phyloP scores from a whole-genome alignment of 2,888 invertebrate genomes.

The Charanyca ferruginea region DNA sequence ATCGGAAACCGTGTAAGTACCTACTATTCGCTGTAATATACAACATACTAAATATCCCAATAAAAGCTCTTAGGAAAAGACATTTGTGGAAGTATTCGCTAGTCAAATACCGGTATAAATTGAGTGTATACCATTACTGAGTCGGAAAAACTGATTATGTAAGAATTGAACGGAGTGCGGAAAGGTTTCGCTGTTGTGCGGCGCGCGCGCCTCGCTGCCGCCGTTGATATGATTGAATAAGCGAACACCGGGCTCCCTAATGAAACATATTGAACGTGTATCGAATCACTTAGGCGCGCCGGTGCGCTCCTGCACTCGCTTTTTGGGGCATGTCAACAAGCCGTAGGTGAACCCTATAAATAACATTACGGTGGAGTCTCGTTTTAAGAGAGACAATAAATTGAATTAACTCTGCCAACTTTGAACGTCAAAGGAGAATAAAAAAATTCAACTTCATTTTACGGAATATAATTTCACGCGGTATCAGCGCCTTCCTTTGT shows the following conservation, averaged over 20 bases:
- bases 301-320: slow-evolving; percentile 87
- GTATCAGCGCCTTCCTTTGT: slow-evolving; percentile 81
- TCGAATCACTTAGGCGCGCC: slow-evolving; percentile 89
- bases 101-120: slow-evolving; percentile 73
- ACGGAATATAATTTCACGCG: slow-evolving; percentile 85
- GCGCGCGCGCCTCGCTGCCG: slow-evolving; percentile 75
- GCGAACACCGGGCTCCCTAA: slow-evolving; percentile 86
- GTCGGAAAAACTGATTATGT: slow-evolving; percentile 87
- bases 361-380: slow-evolving; percentile 86
- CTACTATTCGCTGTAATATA: slow-evolving; percentile 44
- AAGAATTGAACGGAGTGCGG: slow-evolving; percentile 81
- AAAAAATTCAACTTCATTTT: slow-evolving; percentile 85
- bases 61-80: slow-evolving; percentile 59
- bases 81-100: slow-evolving; percentile 68
- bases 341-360: slow-evolving; percentile 88
- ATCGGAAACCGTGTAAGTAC: slow-evolving; percentile 29
- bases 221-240: slow-evolving; percentile 89
- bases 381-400: slow-evolving; percentile 89
- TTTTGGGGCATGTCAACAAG: slow-evolving; percentile 85
- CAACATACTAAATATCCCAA: slow-evolving; percentile 46
- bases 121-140: slow-evolving; percentile 82
- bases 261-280: slow-evolving; percentile 91
- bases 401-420: slow-evolving; percentile 87
- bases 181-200: slow-evolving; percentile 74
- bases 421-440: slow-evolving; percentile 86